Conservation (phyloP, 2,113 vertebrate genomes). For the Sinocyclocheilus anophthalmus region DNA sequence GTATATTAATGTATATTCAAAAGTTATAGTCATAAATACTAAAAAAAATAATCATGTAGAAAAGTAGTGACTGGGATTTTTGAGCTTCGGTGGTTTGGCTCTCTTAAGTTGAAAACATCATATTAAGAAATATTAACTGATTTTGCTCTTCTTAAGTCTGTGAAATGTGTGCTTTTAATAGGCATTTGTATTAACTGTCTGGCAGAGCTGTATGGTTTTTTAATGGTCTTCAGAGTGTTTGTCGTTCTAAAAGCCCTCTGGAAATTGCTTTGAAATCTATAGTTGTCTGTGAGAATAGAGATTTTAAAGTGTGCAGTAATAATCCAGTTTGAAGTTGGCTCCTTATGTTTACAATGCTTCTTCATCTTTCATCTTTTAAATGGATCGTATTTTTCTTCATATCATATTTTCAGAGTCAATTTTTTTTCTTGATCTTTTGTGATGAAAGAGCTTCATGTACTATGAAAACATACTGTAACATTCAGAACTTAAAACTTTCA, state of each 20-base stretch:
- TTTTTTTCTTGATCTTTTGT: not conserved
- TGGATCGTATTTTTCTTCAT: not conserved
- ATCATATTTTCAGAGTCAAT: not conserved
- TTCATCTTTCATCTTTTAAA: not conserved
- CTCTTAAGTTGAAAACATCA: not conserved
- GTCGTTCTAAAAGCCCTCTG: not conserved
- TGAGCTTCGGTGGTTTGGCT: not conserved
- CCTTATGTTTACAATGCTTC: not conserved
- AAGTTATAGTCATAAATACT: not conserved
- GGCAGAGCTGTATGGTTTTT: not conserved
- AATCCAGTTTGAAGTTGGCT: not conserved
- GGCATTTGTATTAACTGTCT: not conserved
- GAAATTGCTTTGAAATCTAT: constrained; percentile 4
- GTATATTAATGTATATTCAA: not conserved
- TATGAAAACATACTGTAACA: not conserved
- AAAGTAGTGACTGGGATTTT: not conserved
- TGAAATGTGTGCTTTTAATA: not conserved
- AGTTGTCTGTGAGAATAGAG: not conserved
- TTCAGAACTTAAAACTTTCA: not conserved
- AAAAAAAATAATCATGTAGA: not conserved
- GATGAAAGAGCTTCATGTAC: not conserved
- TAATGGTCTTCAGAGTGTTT: not conserved
- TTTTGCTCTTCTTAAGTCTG: not conserved
- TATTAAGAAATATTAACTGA: not conserved
- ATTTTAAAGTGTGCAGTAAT: not conserved